A percentile compares a stretch with the other conserved stretches of the same genome.
Evolutionary conservation across 2,888 invertebrate species (phyloP).

Genomic region (Epistrophella euchroma): DNA sequence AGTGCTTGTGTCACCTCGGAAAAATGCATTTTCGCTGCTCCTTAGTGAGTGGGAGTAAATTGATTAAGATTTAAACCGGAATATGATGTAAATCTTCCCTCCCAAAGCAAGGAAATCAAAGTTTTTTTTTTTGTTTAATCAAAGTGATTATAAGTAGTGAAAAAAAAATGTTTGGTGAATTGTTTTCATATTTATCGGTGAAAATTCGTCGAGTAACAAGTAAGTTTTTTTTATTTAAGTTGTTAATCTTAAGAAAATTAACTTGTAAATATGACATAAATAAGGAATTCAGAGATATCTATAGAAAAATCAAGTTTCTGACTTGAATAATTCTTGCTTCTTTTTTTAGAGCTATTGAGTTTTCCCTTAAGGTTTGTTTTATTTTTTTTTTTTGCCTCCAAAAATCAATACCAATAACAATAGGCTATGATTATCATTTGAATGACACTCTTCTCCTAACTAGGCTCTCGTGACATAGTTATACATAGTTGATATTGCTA

Average conservation of each 20-base stretch:
- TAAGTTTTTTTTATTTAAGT: conserved; percentile 54
- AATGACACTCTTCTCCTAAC: conserved; percentile 57
- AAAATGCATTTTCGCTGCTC: conserved; percentile 63
- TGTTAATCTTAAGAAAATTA: neutral
- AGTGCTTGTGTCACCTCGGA: conserved; percentile 63
- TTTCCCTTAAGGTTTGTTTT: conserved; percentile 10
- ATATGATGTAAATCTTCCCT: conserved; percentile 38
- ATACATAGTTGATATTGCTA: conserved; percentile 67
- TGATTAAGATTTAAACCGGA: conserved; percentile 57
- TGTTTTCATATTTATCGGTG: conserved; percentile 72
- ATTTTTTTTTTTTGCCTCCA: conserved; percentile 29
- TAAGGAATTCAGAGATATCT: neutral
- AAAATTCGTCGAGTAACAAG: conserved; percentile 75
- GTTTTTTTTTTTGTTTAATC: neutral
- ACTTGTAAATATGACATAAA: neutral
- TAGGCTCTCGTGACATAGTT: conserved; percentile 68
- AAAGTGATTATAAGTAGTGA: conserved; percentile 31
- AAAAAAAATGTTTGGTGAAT: conserved; percentile 69
- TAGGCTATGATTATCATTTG: conserved; percentile 70
- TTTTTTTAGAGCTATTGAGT: conserved; percentile 38
- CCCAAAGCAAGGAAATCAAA: conserved; percentile 11
- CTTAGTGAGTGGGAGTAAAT: conserved; percentile 50
- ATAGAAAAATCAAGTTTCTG: neutral
- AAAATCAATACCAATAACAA: conserved; percentile 74
- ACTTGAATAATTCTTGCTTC: conserved; percentile 4